Conservation (phyloP, 2,797 vertebrate species). For the Darevskia mixta region DNA sequence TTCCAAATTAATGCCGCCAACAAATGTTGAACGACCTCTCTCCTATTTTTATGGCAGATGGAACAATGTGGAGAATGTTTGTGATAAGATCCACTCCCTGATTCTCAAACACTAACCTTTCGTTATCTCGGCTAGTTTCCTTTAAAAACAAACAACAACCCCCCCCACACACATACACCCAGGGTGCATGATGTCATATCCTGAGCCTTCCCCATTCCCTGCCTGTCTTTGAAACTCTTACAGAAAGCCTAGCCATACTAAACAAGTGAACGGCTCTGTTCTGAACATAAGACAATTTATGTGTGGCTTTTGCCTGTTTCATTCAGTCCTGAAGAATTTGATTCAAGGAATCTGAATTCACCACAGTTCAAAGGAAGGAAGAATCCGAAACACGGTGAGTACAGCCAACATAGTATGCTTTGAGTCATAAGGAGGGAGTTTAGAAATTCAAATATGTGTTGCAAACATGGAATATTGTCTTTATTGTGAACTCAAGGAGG, state of each 20-base stretch:
- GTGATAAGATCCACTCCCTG: background rate
- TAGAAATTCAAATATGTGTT: background rate
- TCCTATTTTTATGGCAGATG: background rate
- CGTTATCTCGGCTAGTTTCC: conserved; percentile 57
- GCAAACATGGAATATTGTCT: background rate
- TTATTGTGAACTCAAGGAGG: background rate
- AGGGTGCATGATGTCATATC: conserved; percentile 70
- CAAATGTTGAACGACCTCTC: background rate
- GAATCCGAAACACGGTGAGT: conserved; percentile 53
- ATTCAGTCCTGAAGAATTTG: background rate
- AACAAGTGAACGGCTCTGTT: conserved; percentile 23
- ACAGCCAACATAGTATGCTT: conserved; percentile 37
- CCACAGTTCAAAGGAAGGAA: background rate
- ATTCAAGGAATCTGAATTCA: conserved; percentile 6
- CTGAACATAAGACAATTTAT: conserved; percentile 6
- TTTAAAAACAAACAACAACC: conserved; percentile 19
- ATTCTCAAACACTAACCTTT: conserved; percentile 50
- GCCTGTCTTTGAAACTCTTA: conserved; percentile 47
- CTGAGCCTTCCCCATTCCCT: conserved; percentile 70
- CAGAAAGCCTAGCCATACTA: conserved; percentile 55
- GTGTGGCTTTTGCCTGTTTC: conserved; percentile 9
- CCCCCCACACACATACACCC: background rate
- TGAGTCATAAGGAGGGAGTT: background rate
- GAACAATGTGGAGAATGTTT: background rate
- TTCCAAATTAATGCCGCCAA: conserved; percentile 1